Evolutionary conservation across 1,140 invertebrate species (phyloP).

Genomic region (Agrilus planipennis): DNA sequence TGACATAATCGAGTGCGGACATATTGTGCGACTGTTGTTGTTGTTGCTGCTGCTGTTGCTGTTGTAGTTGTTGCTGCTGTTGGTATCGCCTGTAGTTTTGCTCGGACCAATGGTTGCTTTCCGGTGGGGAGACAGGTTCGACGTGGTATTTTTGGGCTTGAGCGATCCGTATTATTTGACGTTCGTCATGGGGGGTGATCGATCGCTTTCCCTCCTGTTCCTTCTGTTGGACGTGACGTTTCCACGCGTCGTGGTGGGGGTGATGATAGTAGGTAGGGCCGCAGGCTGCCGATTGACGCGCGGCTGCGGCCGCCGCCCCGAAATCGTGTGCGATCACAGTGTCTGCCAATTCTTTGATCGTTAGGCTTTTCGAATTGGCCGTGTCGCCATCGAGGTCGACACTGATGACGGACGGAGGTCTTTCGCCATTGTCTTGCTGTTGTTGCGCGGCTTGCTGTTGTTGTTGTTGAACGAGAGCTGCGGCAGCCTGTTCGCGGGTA

Average conservation of each 20-base stretch:
- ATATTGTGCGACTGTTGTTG: constrained; percentile 42
- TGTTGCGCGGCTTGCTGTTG: constrained; percentile 19
- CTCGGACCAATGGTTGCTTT: constrained; percentile 35
- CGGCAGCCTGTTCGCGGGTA: constrained; percentile 42
- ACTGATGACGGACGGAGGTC: constrained; percentile 29
- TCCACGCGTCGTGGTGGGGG: constrained; percentile 32
- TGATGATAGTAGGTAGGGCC: constrained; percentile 23
- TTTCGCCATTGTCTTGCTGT: constrained; percentile 36
- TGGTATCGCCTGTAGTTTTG: constrained; percentile 22
- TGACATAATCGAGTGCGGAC: constrained; percentile 79
- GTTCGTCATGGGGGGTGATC: constrained; percentile 43
- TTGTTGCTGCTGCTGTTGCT: too few species aligned
- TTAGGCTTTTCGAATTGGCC: constrained; percentile 44
- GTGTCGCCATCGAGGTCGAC: constrained; percentile 30
- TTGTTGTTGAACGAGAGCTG: constrained; percentile 21
- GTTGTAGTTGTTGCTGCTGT: constrained; percentile 20
- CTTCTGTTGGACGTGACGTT: constrained; percentile 36
- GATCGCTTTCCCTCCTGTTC: constrained; percentile 31
- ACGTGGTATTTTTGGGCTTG: constrained; percentile 42
- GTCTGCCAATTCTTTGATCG: constrained; percentile 65
- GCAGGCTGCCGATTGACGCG: too few species aligned
- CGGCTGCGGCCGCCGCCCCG: constrained; percentile 29
- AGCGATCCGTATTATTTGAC: constrained; percentile 63
- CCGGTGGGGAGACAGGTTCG: constrained; percentile 46
- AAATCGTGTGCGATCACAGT: constrained; percentile 73